Percentiles rank a stretch among this genome's conserved stretches.
Conservation (phyloP, 2,797 vertebrate genomes). For the Emys orbicularis region DNA sequence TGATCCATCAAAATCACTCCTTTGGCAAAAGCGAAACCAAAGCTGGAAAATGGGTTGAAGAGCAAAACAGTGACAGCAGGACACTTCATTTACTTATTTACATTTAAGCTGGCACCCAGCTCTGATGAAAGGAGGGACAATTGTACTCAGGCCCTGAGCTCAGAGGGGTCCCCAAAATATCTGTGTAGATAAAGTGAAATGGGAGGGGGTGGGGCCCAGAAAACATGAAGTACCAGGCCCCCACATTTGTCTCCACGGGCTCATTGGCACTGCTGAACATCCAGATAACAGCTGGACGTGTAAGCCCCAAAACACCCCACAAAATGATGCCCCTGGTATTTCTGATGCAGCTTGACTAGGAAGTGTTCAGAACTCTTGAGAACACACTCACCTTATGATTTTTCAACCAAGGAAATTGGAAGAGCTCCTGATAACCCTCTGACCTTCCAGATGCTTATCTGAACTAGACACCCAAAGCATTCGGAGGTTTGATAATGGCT, state of each 20-base stretch:
- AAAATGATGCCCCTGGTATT: not conserved
- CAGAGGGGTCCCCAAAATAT: not conserved
- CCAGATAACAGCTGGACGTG: not conserved
- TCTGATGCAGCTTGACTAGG: not conserved
- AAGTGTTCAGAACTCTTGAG: not conserved
- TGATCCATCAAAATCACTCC: not conserved
- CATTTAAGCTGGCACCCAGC: not conserved
- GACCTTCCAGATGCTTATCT: slow-evolving; percentile 26
- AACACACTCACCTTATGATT: slow-evolving; percentile 29
- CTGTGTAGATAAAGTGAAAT: not conserved
- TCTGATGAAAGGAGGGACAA: not conserved
- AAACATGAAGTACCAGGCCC: not conserved
- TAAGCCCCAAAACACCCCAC: not conserved
- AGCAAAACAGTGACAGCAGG: not conserved
- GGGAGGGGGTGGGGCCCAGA: not conserved
- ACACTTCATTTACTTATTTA: not conserved
- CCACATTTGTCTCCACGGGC: not conserved
- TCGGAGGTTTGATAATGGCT: not conserved
- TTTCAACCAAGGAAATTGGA: not conserved
- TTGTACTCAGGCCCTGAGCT: not conserved
- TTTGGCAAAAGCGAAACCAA: not conserved
- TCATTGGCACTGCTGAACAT: not conserved
- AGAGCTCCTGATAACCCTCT: not conserved
- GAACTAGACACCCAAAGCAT: slow-evolving; percentile 18
- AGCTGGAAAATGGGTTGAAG: not conserved